Base-by-base conservation (phyloP, 2,797 vertebrate species). In the Periophthalmus magnuspinnatus region DNA sequence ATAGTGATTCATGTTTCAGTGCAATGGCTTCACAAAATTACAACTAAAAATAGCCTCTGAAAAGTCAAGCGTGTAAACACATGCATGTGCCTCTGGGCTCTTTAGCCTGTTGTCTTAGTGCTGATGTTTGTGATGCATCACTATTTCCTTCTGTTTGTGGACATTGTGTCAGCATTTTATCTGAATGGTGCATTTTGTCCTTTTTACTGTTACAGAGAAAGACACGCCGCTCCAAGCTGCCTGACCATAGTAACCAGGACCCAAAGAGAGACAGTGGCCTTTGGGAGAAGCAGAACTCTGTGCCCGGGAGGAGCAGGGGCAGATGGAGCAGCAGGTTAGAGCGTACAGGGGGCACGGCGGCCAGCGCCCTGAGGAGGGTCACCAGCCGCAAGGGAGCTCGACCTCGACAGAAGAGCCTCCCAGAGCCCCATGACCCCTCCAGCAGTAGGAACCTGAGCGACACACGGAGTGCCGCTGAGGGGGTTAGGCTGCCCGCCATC, bases 401-500 rank as follows among this genome's bases (percentile, higher is more conserved):
- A 0, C 80, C 83, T 0, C 82, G 62, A 68, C 92, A 91, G 71
- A 94, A 90, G 63, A 52, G 63, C 10, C 68, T 79, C 1, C 82
- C 76, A 28, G 81, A 85, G 55, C 79, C 2, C n/a, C 93, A 89
- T 0, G 95, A 96, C 77, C 91, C 92, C 24, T 95, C 95, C 2
- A 95, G 94, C 87, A 94, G 84, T 81, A 95, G 94, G 68, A 98
- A 98, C 91, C 88, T 95, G 77, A 97, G 93, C 0, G 95, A 94
- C 0, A 81, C 75, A 0, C 84, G 0, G 32, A 93, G 72, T 3
- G 91, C 82, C 73, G 34, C 68, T 0, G 89, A 86, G 5, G 92
- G 83, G 67, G 92, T 68, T 66, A 93, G 81, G 77, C 72, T 87
- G 77, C 93, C 13, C 24, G 93, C 71, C 10, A 86, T 93, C 13